Conservation (phyloP, 1,140 invertebrate species). For the Pristionchus pacificus region DNA sequence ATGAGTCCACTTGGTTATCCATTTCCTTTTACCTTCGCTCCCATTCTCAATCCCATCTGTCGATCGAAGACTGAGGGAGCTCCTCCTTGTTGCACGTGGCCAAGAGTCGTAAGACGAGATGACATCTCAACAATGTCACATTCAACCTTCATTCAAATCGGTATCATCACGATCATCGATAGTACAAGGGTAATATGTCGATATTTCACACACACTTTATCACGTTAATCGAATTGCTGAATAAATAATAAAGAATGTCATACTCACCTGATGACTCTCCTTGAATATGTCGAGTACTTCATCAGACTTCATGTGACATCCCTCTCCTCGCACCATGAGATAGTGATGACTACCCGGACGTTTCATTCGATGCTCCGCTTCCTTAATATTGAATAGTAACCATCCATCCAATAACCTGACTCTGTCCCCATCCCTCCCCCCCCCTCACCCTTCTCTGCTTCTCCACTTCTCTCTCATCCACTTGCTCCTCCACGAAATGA, state of each 20-base stretch:
- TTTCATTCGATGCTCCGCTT: neutral
- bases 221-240: too few relatives aligned
- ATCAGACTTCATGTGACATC: neutral
- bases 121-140: neutral
- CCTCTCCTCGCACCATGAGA: neutral
- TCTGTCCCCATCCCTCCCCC: neutral
- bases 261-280: neutral
- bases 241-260: neutral
- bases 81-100: slow-evolving; percentile 94
- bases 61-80: slow-evolving; percentile 96
- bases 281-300: neutral
- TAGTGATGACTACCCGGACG: neutral
- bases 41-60: slow-evolving; percentile 94
- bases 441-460: neutral
- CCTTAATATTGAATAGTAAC: neutral
- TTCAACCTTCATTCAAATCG: too few relatives aligned
- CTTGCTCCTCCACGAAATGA: neutral
- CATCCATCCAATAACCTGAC: neutral
- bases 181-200: too few relatives aligned
- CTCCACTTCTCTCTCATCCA: neutral
- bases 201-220: too few relatives aligned
- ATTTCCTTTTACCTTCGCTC: too few relatives aligned
- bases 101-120: slow-evolving; percentile 73
- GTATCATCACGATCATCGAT: too few relatives aligned
- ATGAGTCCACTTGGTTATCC: too few relatives aligned